phyloP scores from a whole-genome alignment of 2,888 invertebrate species.

The Noctua pronuba region DNA sequence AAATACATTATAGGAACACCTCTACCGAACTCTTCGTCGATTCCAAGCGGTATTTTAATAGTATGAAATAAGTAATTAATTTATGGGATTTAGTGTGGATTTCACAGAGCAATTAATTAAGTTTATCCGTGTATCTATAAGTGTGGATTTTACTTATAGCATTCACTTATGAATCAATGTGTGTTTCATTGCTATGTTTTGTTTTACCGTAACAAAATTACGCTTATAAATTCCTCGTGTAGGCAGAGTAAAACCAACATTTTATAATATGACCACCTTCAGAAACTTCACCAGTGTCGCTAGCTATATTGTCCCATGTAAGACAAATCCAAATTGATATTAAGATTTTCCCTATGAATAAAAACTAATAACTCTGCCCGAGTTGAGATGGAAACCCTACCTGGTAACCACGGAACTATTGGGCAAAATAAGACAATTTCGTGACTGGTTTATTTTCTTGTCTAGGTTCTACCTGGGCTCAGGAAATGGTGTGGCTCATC shows the following conservation, averaged over 20 bases:
- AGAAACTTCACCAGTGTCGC: not conserved
- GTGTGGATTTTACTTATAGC: no score
- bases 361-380: not conserved
- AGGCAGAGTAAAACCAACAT: not conserved
- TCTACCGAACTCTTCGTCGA: not conserved
- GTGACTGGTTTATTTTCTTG: slow-evolving; percentile 1
- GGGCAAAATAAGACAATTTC: not conserved
- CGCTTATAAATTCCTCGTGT: not conserved
- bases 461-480: slow-evolving; percentile 97
- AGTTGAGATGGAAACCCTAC: not conserved
- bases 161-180: not conserved
- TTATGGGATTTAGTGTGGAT: not conserved
- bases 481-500: slow-evolving; percentile 98
- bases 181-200: not conserved
- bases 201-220: not conserved
- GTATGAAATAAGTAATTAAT: not conserved
- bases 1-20: not conserved
- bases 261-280: not conserved
- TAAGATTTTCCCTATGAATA: not conserved
- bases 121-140: no score
- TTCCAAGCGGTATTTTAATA: not conserved
- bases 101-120: not conserved
- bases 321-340: not conserved
- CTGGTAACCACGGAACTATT: not conserved
- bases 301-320: not conserved